Conservation (phyloP, 2,888 invertebrate species). For the Brachynemurus nebulosus region DNA sequence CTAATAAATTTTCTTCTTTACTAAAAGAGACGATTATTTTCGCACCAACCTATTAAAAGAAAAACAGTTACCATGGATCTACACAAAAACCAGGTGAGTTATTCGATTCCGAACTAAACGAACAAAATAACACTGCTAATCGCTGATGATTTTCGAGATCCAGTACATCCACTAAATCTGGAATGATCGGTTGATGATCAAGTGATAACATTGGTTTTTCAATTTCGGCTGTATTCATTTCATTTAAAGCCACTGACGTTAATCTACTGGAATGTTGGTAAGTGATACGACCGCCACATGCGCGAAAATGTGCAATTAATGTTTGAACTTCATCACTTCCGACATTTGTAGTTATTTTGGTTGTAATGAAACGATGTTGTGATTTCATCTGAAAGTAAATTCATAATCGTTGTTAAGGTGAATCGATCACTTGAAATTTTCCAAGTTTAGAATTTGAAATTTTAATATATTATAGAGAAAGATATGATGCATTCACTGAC, state of each 20-base stretch:
- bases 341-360: slow-evolving; percentile 50
- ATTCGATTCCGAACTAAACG: slow-evolving; percentile 58
- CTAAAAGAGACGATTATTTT: background rate
- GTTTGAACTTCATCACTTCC: slow-evolving; percentile 54
- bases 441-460: too few species aligned
- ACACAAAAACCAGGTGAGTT: slow-evolving; percentile 83
- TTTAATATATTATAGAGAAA: too few species aligned
- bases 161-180: slow-evolving; percentile 45
- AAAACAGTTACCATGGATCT: slow-evolving; percentile 59
- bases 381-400: slow-evolving; percentile 36
- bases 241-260: slow-evolving; percentile 22
- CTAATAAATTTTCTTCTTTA: slow-evolving; percentile 4
- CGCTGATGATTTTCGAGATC: slow-evolving; percentile 75
- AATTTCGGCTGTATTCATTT: background rate
- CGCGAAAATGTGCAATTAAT: slow-evolving; percentile 71
- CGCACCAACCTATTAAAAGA: background rate
- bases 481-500: too few species aligned
- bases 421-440: too few species aligned
- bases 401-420: too few species aligned
- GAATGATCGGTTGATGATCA: too few species aligned
- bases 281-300: slow-evolving; percentile 58
- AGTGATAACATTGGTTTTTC: slow-evolving; percentile 19
- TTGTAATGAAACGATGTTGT: slow-evolving; percentile 57
- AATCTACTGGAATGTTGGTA: slow-evolving; percentile 21
- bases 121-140: slow-evolving; percentile 79